Conservation (phyloP, 2,888 invertebrate species). For the Coelinius sp. region DNA sequence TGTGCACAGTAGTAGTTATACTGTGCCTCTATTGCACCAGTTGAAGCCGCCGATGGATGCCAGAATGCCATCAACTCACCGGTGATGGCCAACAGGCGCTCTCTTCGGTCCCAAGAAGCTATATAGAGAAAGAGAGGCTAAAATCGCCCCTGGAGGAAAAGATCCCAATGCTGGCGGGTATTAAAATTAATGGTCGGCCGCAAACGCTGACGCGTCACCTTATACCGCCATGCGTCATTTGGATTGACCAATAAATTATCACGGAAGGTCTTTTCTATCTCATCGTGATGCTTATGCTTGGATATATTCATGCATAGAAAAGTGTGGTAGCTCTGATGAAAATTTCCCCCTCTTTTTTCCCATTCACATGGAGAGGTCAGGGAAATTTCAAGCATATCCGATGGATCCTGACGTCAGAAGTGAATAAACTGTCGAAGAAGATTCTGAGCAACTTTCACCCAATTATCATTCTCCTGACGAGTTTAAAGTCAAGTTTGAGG, state of each 20-base stretch:
- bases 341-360: too few relatives aligned
- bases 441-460: constrained; percentile 10
- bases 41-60: constrained; percentile 23
- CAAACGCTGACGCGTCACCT: constrained; percentile 69
- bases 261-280: constrained; percentile 38
- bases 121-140: constrained; percentile 20
- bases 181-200: constrained; percentile 68
- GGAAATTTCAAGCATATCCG: too few relatives aligned
- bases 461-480: constrained; percentile 18
- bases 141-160: constrained; percentile 26
- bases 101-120: constrained; percentile 23
- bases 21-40: constrained; percentile 22
- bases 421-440: constrained; percentile 12
- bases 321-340: too few relatives aligned
- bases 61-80: constrained; percentile 29
- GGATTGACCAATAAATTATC: constrained; percentile 70
- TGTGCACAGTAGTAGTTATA: constrained; percentile 31
- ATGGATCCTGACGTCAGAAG: neutral
- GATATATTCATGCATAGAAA: neutral
- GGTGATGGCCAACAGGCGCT: constrained; percentile 11
- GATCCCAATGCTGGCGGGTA: constrained; percentile 59
- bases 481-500: neutral
- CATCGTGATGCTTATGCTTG: neutral
- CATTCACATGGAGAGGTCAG: too few relatives aligned
- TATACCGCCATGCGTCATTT: constrained; percentile 69